Evolutionary conservation across 2,888 invertebrate species (phyloP).

Genomic region (Julus scandinavius): DNA sequence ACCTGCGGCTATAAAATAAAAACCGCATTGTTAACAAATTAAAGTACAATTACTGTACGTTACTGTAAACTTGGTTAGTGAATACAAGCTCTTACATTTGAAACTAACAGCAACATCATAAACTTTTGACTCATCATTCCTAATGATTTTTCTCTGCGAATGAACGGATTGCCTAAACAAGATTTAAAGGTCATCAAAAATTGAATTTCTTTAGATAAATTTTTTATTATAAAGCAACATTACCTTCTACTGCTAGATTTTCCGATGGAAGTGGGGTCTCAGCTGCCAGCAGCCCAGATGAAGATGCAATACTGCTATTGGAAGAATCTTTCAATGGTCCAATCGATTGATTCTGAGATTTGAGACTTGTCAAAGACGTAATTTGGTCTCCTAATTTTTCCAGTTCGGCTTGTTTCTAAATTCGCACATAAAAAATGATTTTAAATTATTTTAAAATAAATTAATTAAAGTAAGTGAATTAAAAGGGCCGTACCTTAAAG

Average conservation of each 20-base stretch:
- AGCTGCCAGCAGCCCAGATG: background rate
- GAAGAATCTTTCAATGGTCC: background rate
- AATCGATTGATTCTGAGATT: background rate
- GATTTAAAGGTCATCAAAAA: background rate
- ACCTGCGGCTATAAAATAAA: constrained; percentile 70
- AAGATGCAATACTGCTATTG: background rate
- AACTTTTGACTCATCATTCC: constrained; percentile 78
- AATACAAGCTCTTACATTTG: constrained; percentile 68
- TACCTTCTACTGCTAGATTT: constrained; percentile 18
- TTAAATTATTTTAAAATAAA: no score
- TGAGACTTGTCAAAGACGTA: background rate
- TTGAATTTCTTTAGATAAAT: background rate
- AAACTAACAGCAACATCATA: constrained; percentile 77
- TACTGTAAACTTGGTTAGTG: background rate
- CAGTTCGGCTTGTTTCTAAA: constrained; percentile 62
- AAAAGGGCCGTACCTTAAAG: constrained; percentile 68
- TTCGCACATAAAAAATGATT: background rate
- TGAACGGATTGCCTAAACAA: background rate
- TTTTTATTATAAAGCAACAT: background rate
- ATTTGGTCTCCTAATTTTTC: constrained; percentile 64
- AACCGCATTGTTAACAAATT: background rate
- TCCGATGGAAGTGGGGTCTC: background rate
- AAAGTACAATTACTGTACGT: background rate
- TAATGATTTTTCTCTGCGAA: constrained; percentile 71
- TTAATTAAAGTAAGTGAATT: background rate